Percentiles rank a stretch among this genome's conserved stretches.
These are phyloP conservation scores for Poecilus cupreus DNA, from an alignment of 2,888 invertebrate genomes.

Conservation along the genomic window DNA sequence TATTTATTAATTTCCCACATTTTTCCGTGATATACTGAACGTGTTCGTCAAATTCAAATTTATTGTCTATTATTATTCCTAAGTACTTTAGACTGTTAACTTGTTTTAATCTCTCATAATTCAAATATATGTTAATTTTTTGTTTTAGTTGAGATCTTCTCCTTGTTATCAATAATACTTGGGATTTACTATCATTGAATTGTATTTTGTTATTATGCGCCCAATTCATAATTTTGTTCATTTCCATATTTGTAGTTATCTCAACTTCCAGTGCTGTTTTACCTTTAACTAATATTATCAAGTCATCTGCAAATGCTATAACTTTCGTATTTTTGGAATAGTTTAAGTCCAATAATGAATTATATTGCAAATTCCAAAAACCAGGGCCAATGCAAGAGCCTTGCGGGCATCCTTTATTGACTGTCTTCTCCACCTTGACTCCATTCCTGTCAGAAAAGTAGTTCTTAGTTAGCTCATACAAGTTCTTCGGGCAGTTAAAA, in stretches of 20 bases:
- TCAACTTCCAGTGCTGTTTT: not conserved
- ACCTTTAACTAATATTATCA: not conserved
- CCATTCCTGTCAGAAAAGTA: conserved; percentile 1
- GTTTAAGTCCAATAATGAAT: no score
- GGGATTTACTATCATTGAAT: not conserved
- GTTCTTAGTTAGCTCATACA: not conserved
- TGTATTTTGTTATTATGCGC: no score
- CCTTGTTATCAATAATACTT: not conserved
- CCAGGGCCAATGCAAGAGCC: no score
- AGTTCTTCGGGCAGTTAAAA: conserved; percentile 1
- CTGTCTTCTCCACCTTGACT: not conserved
- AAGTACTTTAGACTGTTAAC: not conserved
- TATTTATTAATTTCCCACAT: not conserved
- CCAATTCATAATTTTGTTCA: conserved; percentile 17
- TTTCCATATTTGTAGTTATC: conserved; percentile 1
- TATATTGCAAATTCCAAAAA: no score
- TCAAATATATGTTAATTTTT: not conserved
- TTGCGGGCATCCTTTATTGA: conserved; percentile 30
- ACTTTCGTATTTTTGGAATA: no score
- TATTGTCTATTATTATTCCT: not conserved
- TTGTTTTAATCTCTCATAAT: not conserved
- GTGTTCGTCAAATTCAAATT: not conserved
- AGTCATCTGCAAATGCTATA: not conserved
- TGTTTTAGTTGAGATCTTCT: not conserved
- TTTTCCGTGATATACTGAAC: not conserved